These are phyloP conservation scores for Haliclona indistincta DNA, from an alignment of 37 sponge, comb jelly and placozoan genomes.

Conservation along the genomic window DNA sequence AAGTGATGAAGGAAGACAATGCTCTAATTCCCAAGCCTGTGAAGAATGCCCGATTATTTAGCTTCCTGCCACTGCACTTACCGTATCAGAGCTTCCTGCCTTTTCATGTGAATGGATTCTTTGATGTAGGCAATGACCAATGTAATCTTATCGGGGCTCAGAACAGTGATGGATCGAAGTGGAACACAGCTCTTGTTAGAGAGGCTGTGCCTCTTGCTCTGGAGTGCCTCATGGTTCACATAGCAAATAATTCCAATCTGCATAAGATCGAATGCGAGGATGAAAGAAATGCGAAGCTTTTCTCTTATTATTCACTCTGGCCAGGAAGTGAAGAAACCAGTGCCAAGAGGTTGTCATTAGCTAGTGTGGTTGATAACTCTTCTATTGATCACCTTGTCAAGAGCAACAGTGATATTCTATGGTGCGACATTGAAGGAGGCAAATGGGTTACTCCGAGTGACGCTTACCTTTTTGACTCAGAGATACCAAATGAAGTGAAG, in stretches of 20 bases:
- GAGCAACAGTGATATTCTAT: too few species aligned
- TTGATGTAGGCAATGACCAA: slow-evolving; percentile 63
- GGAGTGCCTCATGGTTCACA: slow-evolving; percentile 7
- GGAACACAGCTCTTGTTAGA: slow-evolving; percentile 52
- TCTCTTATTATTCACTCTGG: too few species aligned
- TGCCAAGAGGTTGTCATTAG: too few species aligned
- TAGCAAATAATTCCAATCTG: too few species aligned
- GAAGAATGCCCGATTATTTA: slow-evolving; percentile 32
- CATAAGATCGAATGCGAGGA: too few species aligned
- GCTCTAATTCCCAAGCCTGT: background rate
- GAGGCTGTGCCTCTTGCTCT: slow-evolving; percentile 44
- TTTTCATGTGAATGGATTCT: slow-evolving; percentile 63
- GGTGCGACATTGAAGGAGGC: slow-evolving; percentile 56
- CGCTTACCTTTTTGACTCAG: too few species aligned
- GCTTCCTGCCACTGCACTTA: slow-evolving; percentile 67
- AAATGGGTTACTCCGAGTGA: slow-evolving; percentile 35
- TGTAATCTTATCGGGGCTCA: slow-evolving; percentile 17
- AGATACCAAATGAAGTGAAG: too few species aligned
- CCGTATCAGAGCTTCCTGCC: slow-evolving; percentile 22
- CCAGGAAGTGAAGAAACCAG: too few species aligned
- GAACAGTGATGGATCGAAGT: slow-evolving; percentile 10
- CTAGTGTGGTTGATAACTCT: too few species aligned
- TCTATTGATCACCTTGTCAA: too few species aligned
- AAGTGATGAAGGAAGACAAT: background rate
- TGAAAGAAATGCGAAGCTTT: too few species aligned